Percentiles rank a stretch among this genome's conserved stretches.
Conservation (phyloP, 2,797 vertebrate species). For the Anabacerthia variegaticeps region DNA sequence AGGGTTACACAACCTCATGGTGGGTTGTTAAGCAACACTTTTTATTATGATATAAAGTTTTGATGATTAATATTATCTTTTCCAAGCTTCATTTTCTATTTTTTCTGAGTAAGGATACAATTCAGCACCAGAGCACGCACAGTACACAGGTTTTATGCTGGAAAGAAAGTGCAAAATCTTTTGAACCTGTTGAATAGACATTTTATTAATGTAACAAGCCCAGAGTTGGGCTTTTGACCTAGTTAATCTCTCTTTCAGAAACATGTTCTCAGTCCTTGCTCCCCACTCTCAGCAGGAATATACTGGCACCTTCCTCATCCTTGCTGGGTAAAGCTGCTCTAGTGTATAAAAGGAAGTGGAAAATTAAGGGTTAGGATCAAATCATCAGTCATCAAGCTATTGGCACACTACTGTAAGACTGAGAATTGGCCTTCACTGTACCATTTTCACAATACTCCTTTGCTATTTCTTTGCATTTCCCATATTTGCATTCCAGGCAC, state of each 20-base stretch:
- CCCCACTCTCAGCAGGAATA: background rate
- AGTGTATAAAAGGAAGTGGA: background rate
- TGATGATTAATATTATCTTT: background rate
- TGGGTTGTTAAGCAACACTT: background rate
- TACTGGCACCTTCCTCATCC: background rate
- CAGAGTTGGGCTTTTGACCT: background rate
- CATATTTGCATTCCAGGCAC: background rate
- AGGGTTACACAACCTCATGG: background rate
- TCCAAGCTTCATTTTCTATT: background rate
- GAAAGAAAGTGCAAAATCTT: background rate
- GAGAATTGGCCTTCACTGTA: background rate
- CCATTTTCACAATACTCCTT: background rate
- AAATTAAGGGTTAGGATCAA: background rate
- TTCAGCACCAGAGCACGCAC: background rate
- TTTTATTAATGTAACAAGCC: conserved; percentile 9
- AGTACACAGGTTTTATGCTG: background rate
- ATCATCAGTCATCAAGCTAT: background rate
- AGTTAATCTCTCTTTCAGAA: conserved; percentile 47
- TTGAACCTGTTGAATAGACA: background rate
- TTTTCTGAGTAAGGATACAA: background rate
- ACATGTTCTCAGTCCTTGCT: background rate
- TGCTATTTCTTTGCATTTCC: background rate
- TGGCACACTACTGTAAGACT: background rate
- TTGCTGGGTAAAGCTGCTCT: conserved; percentile 26
- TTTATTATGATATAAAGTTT: background rate